Base-by-base conservation (phyloP, 2,888 invertebrate species). In the Andrena hattorfiana region DNA sequence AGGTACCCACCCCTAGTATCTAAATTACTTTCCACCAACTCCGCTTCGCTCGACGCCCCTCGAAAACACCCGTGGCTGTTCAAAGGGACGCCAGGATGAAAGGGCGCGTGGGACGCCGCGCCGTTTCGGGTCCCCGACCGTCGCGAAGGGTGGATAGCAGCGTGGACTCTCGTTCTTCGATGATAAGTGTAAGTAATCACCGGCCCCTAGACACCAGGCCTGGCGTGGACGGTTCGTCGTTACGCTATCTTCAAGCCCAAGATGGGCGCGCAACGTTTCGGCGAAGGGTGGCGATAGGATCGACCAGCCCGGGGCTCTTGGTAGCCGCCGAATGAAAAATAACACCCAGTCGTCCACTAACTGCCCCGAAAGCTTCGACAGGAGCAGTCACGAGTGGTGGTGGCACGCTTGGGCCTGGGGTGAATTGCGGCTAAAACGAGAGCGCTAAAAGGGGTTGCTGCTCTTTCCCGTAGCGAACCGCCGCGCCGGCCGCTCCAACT, bases 121-220 rank as follows among this genome's bases (percentile, higher is more conserved):
- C 60, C 56, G 35, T 60, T 77, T 63, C 62, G 76, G 81, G 74
- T 73, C 59, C 51, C 59, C 66, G 54, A 76, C 30, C 62, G 26
- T 67, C 23, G 20, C 32, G 28, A 54, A 28, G 16, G 26, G 49
- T 32, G 32, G 16, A 66, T 35, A 54, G 32, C 35, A 16, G 59
- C 32, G 63, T 13, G 68, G n/a, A 6, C 32, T 28, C 30, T 68
- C 30, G 16, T 49, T 54, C 26, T 59, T 35, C 32, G 71, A 69
- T 60, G 68, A 54, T 83, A 79, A 83, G 73, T 73, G 60, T 79
- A 86, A 85, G 86, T 78, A 86, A 86, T 86, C 82, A 75, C 23
- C 54, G 81, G 67, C 72, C 85, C 75, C 82, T 82, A 82, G 60
- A 66, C 13, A 20, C 60, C 16, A 62, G 59, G 8, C 54, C 69